Base-by-base conservation (phyloP, 2,797 vertebrate species). In the Tinamus major region DNA sequence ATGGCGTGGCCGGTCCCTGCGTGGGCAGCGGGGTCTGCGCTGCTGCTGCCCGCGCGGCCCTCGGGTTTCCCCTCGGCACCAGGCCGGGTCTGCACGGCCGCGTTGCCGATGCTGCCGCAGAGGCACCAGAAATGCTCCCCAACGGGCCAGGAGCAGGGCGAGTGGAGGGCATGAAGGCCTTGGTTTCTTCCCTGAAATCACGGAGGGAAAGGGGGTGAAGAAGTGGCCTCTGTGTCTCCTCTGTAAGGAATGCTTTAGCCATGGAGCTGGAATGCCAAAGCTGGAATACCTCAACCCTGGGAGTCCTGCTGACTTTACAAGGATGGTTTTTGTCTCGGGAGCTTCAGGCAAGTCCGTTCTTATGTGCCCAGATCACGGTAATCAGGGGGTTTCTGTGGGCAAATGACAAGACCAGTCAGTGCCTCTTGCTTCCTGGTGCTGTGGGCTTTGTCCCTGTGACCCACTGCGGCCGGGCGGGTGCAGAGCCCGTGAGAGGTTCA, bases 331-430 rank as follows among this genome's bases (percentile, higher is more conserved):
- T 89, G 13, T 87, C 71, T 75, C 31, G 37, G 51, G 59, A 90
- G 58, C 51, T 89, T 95, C 14, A 49, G 91, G 58, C 3, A 10
- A 64, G 21, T 58, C 70, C 82, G 63, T 76, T 65, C 7, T 6
- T 37, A 0, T 82, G 65, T 89, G 96, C 91, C 89, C 65, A 70
- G 79, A 53, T n/a, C 70, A 62, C 63, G 67, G 72, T 59, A 92
- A 48, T 55, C 65, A 61, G 20, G 92, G 90, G 77, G 93, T 97
- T 96, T 85, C 56, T n/a, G 87, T 94, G 95, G 92, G 83, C 79
- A 81, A 68, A 90, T 68, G 70, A 93, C 92, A 83, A 4, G 53
- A 63, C 61, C 68, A 64, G 44, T 64, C 70, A 21, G 33, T 90
- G 65, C 49, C 95, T 79, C 90, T 90, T 48, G 27, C 74, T 89